Percentiles rank a stretch among this genome's conserved stretches.
Conservation (phyloP, 2,797 vertebrate species). For the Apogon talboti region DNA sequence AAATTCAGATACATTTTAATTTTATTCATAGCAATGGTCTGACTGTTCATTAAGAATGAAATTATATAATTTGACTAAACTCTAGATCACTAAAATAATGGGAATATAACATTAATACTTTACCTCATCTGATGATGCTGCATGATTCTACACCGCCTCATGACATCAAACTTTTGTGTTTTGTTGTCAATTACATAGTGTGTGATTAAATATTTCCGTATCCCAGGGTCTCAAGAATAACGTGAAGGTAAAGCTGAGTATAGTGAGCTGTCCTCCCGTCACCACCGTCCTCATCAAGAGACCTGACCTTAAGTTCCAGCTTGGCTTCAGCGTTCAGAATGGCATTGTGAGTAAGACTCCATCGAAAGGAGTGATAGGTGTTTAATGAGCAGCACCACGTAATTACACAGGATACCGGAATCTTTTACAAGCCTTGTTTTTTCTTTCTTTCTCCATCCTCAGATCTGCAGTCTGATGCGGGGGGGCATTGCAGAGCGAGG, state of each 20-base stretch:
- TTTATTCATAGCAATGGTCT: too few relatives aligned
- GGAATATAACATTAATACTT: too few relatives aligned
- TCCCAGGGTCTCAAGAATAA: slow-evolving; percentile 94
- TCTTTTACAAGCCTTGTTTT: background rate
- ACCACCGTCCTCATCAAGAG: slow-evolving; percentile 98
- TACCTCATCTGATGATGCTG: too few relatives aligned
- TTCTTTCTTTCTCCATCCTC: slow-evolving; percentile 24
- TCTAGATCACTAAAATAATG: too few relatives aligned
- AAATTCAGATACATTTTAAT: too few relatives aligned
- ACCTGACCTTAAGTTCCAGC: slow-evolving; percentile 96
- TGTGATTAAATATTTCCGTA: slow-evolving; percentile 8
- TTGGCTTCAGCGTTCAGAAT: slow-evolving; percentile 94
- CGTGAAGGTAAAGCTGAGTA: slow-evolving; percentile 94
- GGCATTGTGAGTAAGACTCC: slow-evolving; percentile 81
- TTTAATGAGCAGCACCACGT: background rate
- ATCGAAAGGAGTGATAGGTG: background rate
- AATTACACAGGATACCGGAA: background rate
- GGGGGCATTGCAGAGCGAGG: slow-evolving; percentile 97
- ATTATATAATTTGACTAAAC: too few relatives aligned
- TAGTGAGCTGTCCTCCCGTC: slow-evolving; percentile 97
- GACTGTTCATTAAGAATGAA: too few relatives aligned
- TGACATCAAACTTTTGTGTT: too few relatives aligned
- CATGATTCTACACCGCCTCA: too few relatives aligned
- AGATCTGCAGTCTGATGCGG: slow-evolving; percentile 99
- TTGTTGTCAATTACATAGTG: background rate